Evolutionary conservation across 2,797 vertebrate genomes (phyloP).

Genomic region (Manis pentadactyla): DNA sequence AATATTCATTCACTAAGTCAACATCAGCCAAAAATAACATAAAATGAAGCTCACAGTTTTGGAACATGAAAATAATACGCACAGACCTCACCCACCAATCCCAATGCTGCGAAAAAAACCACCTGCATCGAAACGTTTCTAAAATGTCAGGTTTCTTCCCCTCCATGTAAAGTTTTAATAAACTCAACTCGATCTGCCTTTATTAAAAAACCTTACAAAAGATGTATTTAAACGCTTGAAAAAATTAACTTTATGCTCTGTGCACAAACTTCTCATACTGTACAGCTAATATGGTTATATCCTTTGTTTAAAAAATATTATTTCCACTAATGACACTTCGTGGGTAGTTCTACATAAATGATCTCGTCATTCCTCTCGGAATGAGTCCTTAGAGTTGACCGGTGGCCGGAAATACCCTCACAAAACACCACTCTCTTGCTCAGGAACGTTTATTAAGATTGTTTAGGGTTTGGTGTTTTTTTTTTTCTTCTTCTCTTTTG

Average conservation of each 20-base stretch:
- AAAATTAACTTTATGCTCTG: slow-evolving; percentile 85
- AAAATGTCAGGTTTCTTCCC: slow-evolving; percentile 65
- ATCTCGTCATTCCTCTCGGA: slow-evolving; percentile 9
- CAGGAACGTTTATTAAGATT: slow-evolving; percentile 71
- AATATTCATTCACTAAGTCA: slow-evolving; percentile 68
- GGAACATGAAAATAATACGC: not conserved
- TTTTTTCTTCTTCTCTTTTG: slow-evolving; percentile 8
- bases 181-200: slow-evolving; percentile 81
- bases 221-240: slow-evolving; percentile 86
- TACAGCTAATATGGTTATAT: slow-evolving; percentile 77
- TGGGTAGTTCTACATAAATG: slow-evolving; percentile 56
- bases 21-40: not conserved
- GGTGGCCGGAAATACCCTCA: slow-evolving; percentile 68
- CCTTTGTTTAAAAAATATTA: slow-evolving; percentile 68
- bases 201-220: slow-evolving; percentile 89
- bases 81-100: not conserved
- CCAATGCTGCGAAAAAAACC: not conserved
- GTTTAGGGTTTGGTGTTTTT: slow-evolving; percentile 10
- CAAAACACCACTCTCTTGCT: slow-evolving; percentile 78
- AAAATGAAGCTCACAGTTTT: not conserved
- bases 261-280: slow-evolving; percentile 83
- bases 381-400: slow-evolving; percentile 68
- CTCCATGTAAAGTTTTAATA: slow-evolving; percentile 73
- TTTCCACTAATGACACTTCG: slow-evolving; percentile 68
- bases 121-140: not conserved